Evolutionary conservation across 2,888 invertebrate genomes (phyloP).

Genomic region (Diaperis boleti): DNA sequence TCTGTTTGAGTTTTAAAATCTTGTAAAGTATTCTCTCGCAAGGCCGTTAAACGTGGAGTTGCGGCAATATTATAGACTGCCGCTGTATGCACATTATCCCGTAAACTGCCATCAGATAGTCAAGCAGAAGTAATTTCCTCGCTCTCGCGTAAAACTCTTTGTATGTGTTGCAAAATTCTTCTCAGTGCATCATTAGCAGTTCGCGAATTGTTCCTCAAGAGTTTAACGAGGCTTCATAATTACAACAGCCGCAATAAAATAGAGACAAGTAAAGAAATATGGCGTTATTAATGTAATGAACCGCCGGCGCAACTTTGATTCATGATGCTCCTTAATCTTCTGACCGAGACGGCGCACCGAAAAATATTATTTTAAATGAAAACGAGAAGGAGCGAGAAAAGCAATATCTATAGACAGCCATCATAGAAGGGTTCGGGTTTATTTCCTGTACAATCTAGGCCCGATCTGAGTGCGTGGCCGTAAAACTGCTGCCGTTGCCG

Average conservation of each 20-base stretch:
- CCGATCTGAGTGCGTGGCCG: slow-evolving; percentile 39
- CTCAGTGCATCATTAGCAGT: slow-evolving; percentile 5
- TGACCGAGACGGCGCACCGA: slow-evolving; percentile 30
- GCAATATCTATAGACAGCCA: slow-evolving; percentile 47
- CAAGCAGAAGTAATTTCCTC: slow-evolving; percentile 1
- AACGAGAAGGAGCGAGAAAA: slow-evolving; percentile 26
- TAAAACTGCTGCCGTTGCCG: slow-evolving; percentile 40
- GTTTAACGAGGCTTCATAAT: slow-evolving; percentile 28
- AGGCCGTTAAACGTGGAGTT: not conserved
- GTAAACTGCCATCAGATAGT: slow-evolving; percentile 1
- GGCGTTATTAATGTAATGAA: slow-evolving; percentile 54
- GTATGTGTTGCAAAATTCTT: slow-evolving; percentile 10
- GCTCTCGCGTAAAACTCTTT: slow-evolving; percentile 2
- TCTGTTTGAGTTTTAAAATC: not conserved
- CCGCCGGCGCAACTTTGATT: slow-evolving; percentile 49
- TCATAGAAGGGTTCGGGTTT: slow-evolving; percentile 45
- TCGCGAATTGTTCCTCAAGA: slow-evolving; percentile 18
- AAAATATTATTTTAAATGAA: not conserved
- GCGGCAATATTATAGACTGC: not conserved
- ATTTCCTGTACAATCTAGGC: slow-evolving; percentile 47
- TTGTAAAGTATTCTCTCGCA: not conserved
- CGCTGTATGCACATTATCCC: slow-evolving; percentile 1
- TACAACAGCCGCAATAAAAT: slow-evolving; percentile 24
- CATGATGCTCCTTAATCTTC: slow-evolving; percentile 49
- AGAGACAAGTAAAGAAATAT: slow-evolving; percentile 45